Evolutionary conservation across 1,140 invertebrate species (phyloP).

Genomic region (Gonioctena quinquepunctata): DNA sequence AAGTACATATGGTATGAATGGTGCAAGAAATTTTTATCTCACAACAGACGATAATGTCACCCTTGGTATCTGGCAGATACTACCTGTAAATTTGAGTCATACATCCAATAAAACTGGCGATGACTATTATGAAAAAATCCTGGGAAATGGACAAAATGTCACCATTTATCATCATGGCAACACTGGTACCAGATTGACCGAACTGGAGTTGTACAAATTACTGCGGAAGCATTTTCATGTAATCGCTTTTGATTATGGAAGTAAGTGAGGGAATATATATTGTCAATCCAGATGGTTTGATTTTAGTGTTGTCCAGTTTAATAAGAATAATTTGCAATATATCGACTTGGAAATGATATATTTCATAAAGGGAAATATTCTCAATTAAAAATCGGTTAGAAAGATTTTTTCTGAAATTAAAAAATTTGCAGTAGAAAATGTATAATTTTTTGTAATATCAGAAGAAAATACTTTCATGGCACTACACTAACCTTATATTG

Average conservation of each 20-base stretch:
- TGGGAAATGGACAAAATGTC: constrained; percentile 59
- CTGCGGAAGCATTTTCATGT: constrained; percentile 83
- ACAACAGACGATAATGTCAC: constrained; percentile 62
- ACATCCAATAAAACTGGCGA: constrained; percentile 31
- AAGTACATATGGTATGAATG: constrained; percentile 61
- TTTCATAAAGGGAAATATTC: too few relatives aligned
- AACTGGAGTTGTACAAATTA: constrained; percentile 81
- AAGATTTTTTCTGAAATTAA: too few relatives aligned
- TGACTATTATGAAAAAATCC: constrained; percentile 34
- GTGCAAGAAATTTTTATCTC: constrained; percentile 72
- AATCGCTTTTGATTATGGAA: constrained; percentile 88
- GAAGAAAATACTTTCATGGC: too few relatives aligned
- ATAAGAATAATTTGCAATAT: too few relatives aligned
- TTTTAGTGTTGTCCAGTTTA: too few relatives aligned
- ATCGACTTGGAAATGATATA: too few relatives aligned
- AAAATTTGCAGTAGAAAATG: too few relatives aligned
- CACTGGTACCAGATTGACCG: constrained; percentile 77
- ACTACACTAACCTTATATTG: too few relatives aligned
- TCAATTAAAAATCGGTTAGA: too few relatives aligned
- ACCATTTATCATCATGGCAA: constrained; percentile 90
- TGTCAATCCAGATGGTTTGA: too few relatives aligned
- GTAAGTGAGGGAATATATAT: constrained; percentile 59
- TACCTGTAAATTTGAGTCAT: constrained; percentile 36
- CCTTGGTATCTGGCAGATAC: constrained; percentile 66
- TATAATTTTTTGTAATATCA: too few relatives aligned